A percentile compares a stretch with the other conserved stretches of the same genome.
Conservation (phyloP, 2,888 invertebrate species). For the Ormyrus rosae region DNA sequence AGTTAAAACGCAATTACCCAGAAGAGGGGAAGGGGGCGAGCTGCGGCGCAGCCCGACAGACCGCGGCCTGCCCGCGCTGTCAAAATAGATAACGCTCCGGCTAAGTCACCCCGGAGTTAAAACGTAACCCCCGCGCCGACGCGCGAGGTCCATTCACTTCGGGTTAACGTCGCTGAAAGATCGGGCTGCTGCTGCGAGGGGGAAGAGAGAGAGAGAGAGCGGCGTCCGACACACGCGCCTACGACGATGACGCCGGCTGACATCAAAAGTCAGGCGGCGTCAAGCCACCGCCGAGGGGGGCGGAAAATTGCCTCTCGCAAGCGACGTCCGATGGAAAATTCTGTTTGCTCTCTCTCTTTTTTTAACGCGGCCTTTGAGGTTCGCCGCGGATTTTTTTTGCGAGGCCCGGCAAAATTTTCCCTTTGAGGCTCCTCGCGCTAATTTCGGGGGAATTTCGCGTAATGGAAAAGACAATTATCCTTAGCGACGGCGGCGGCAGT, state of each 20-base stretch:
- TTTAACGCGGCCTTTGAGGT: too few species aligned
- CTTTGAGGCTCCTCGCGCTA: too few species aligned
- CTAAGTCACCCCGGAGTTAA: constrained; percentile 74
- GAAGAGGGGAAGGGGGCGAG: constrained; percentile 47
- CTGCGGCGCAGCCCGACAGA: constrained; percentile 65
- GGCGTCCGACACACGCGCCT: too few species aligned
- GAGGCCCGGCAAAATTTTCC: too few species aligned
- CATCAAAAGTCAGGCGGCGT: constrained; percentile 39
- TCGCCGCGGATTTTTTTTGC: too few species aligned
- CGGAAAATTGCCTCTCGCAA: constrained; percentile 42
- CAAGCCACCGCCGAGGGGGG: background rate
- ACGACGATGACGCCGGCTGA: constrained; percentile 6
- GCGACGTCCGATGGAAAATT: constrained; percentile 19
- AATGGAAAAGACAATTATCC: background rate
- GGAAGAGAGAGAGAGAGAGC: background rate
- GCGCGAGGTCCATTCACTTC: constrained; percentile 70
- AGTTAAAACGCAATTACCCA: constrained; percentile 72
- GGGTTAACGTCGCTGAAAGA: constrained; percentile 70
- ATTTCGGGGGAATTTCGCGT: too few species aligned
- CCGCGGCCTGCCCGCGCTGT: constrained; percentile 74
- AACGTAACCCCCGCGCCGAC: constrained; percentile 67
- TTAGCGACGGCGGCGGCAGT: background rate
- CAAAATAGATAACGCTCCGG: constrained; percentile 75
- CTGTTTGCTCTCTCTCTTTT: constrained; percentile 2
- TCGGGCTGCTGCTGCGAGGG: constrained; percentile 56